Conservation (phyloP, 2,888 invertebrate species). For the Aelia acuminata region DNA sequence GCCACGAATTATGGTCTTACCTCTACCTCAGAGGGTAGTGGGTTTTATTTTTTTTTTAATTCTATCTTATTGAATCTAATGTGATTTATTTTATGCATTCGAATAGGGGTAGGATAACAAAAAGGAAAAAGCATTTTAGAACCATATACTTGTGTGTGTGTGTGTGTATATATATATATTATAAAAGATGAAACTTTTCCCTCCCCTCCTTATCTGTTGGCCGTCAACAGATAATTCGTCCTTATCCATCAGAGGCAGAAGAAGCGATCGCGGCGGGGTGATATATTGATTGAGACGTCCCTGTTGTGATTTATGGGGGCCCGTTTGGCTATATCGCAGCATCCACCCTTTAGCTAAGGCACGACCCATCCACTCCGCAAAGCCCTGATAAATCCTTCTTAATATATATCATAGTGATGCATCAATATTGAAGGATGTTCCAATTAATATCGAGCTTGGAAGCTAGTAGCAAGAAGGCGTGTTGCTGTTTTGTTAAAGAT, state of each 20-base stretch:
- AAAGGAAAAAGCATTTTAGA: too few relatives aligned
- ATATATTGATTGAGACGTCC: constrained; percentile 43
- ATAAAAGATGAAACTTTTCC: background rate
- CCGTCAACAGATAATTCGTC: background rate
- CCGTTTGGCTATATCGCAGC: background rate
- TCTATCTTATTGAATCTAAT: too few relatives aligned
- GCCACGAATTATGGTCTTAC: too few relatives aligned
- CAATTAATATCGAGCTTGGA: background rate
- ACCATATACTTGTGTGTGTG: too few relatives aligned
- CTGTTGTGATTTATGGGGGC: background rate
- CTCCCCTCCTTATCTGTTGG: background rate
- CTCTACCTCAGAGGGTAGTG: too few relatives aligned
- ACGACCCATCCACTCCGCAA: background rate
- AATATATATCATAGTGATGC: background rate
- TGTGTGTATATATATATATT: background rate
- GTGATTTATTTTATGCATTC: too few relatives aligned
- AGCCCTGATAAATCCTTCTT: background rate
- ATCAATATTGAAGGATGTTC: background rate
- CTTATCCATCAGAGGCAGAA: background rate
- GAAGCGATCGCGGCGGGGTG: constrained; percentile 7
- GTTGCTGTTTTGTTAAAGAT: too few relatives aligned
- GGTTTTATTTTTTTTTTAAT: too few relatives aligned
- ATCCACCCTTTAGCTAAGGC: background rate
- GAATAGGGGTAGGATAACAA: too few relatives aligned
- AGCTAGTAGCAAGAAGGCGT: too few relatives aligned